Base-by-base conservation (phyloP, 2,888 invertebrate genomes). In the Lasioglossum vierecki region DNA sequence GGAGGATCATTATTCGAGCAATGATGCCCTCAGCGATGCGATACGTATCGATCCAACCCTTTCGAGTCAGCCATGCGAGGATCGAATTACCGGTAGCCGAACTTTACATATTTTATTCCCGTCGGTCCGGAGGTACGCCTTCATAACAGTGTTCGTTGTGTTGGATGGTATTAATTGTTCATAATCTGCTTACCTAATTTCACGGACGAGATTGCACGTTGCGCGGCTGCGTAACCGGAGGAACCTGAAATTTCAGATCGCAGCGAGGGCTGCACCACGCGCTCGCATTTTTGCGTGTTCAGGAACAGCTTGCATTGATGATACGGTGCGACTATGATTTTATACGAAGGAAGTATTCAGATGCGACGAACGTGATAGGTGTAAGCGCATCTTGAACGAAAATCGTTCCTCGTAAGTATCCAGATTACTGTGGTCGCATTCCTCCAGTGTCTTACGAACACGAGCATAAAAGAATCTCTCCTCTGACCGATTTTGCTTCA, bases 81-180 rank as follows among this genome's bases (percentile, higher is more conserved):
- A 87, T 86, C 82, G 63, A n/a, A 39, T n/a, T 66, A n/a, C 76
- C 89, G 87, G 88, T 88, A 89, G 86, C 90, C 30, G 60, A 78
- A 80, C 83, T 85, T 82, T 84, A 80, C 73, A 84, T 83, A 82
- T 72, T 79, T 84, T 87, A 72, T 82, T 81, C 84, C 81, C 84
- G 75, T 72, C 46, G 80, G 63, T 39, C 63, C n/a, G 60, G 70
- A n/a, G 46, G 49, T 26, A 63, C 73, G 79, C 70, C 75, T 26
- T 79, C 82, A 76, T 53, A 53, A 63, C 73, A 78, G 76, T 82
- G 60, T 72, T 82, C 73, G 72, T 75, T 85, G 49, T 80, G 81
- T 75, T 72, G 46, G 35, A 5, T 15, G 44, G 49, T 41, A 73
- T 83, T 87, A 87, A 89, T 88, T 87, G 79, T 79, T 88, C 72